Evolutionary conservation across 2,888 invertebrate genomes (phyloP), one percentile per base, ranked within the genome.

Genomic region (Heliconius ismenius): DNA sequence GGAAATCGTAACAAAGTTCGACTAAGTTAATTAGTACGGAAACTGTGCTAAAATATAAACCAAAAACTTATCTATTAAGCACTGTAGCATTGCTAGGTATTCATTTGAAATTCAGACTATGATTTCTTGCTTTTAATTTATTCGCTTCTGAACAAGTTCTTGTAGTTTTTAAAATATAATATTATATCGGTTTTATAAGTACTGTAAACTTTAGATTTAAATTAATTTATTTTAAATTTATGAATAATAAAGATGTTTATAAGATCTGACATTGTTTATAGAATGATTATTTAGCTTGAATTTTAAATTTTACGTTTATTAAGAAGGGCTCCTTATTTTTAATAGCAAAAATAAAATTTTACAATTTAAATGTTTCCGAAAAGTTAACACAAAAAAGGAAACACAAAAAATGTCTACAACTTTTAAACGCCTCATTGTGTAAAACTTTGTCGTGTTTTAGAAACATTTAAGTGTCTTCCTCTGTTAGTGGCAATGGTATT

Each of bases 381-480:
- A 73, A 73, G 39, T 73, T 73, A 62, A 73, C 39, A 32, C 32
- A 32, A 32, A 32, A 32, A 32, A 24, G 43, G 39, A 62, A 73
- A 72, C 72, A 72, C 24, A 60, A 73, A 73, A 73, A 73, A 73
- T 70, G 58, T 65, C 69, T 75, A 65, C 74, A 79, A 79, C 79
- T 80, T 78, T 75, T 36, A 75, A 76, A 74, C 49, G 76, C 73
- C 49, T 76, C 79, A 74, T 78, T 77, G 77, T 74, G 78, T 54
- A 79, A 78, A 82, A 79, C 73, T 81, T 82, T 80, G 75, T 76
- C 76, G 75, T 78, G 79, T 80, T 81, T 81, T 79, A 74, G 77
- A 79, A 82, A 81, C 78, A 81, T 76, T 82, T 83, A 83, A 84
- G 84, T 84, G 84, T 82, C 77, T 84, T 84, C 77, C 79, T 78